These are phyloP conservation scores for Halocynthia aurantium DNA, from an alignment of 23 tunicate genomes.

Conservation along the genomic window DNA sequence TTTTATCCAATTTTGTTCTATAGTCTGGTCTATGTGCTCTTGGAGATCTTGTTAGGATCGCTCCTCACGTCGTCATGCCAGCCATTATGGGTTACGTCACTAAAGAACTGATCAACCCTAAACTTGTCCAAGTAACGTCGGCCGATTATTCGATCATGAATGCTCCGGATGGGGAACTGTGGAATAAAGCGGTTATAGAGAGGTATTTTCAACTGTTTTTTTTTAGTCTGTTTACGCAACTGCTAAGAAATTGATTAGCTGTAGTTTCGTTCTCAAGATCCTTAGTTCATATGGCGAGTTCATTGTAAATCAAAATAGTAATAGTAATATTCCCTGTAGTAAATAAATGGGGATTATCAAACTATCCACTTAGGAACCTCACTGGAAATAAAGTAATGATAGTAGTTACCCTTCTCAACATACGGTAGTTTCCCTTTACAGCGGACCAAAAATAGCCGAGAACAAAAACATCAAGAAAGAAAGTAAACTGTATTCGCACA, in stretches of 20 bases:
- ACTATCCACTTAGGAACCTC: too few relatives aligned
- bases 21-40: constrained; percentile 57
- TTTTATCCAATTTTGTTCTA: not conserved
- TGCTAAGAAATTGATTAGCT: not conserved
- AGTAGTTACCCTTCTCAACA: not conserved
- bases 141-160: constrained; percentile 57
- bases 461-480: constrained; percentile 83
- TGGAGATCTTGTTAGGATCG: constrained; percentile 29
- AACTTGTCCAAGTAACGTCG: constrained; percentile 23
- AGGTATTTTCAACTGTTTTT: constrained; percentile 21
- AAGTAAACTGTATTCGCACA: constrained; percentile 74
- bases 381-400: too few relatives aligned
- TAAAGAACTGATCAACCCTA: constrained; percentile 1
- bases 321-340: not conserved
- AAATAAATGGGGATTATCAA: too few relatives aligned
- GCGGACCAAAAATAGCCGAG: constrained; percentile 65
- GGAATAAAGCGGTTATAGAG: constrained; percentile 62
- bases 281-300: not conserved
- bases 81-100: constrained; percentile 6
- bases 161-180: constrained; percentile 64
- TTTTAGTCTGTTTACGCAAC: not conserved
- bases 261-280: not conserved
- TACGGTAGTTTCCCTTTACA: constrained; percentile 6
- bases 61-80: constrained; percentile 57
- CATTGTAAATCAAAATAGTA: not conserved